A percentile compares a stretch with the other conserved stretches of the same genome.
Conservation (phyloP, 2,797 vertebrate species). For the Channa striata region DNA sequence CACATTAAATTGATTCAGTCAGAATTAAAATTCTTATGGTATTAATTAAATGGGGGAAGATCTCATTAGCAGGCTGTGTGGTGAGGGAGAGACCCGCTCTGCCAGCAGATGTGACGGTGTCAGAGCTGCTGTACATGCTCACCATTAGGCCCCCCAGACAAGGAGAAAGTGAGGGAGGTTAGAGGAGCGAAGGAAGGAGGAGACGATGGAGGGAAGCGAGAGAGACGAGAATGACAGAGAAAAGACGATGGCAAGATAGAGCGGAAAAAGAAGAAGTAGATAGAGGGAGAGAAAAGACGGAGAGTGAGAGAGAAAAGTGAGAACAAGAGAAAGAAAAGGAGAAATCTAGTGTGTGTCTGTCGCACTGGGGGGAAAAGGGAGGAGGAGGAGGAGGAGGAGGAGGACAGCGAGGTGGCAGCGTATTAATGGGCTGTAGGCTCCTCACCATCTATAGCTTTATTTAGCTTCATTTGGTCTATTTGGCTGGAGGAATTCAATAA, state of each 20-base stretch:
- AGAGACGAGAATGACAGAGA: conserved; percentile 51
- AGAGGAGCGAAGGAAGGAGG: conserved; percentile 38
- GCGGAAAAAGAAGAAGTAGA: conserved; percentile 21
- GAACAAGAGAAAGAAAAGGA: conserved; percentile 28
- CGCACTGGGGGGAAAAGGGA: conserved; percentile 42
- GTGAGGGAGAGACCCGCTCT: conserved; percentile 95
- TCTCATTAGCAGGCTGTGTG: conserved; percentile 99
- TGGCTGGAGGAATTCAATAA: conserved; percentile 75
- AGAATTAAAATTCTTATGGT: conserved; percentile 99
- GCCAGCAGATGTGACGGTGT: conserved; percentile 97
- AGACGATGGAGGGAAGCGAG: conserved; percentile 32
- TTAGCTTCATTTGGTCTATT: conserved; percentile 82
- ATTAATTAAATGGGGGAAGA: conserved; percentile 99
- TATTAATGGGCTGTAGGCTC: conserved; percentile 77
- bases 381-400: conserved; percentile 35
- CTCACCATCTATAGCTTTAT: conserved; percentile 79
- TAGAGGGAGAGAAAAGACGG: conserved; percentile 23
- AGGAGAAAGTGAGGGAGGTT: conserved; percentile 64
- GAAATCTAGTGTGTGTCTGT: conserved; percentile 36
- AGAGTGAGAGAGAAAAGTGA: conserved; percentile 14
- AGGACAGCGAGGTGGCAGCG: conserved; percentile 71
- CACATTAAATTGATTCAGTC: conserved; percentile 99
- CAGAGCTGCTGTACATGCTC: conserved; percentile 84
- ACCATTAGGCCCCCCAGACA: conserved; percentile 83
- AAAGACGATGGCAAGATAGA: conserved; percentile 29